Conservation (phyloP, 2,113 vertebrate genomes). For the Phaethon lepturus region DNA sequence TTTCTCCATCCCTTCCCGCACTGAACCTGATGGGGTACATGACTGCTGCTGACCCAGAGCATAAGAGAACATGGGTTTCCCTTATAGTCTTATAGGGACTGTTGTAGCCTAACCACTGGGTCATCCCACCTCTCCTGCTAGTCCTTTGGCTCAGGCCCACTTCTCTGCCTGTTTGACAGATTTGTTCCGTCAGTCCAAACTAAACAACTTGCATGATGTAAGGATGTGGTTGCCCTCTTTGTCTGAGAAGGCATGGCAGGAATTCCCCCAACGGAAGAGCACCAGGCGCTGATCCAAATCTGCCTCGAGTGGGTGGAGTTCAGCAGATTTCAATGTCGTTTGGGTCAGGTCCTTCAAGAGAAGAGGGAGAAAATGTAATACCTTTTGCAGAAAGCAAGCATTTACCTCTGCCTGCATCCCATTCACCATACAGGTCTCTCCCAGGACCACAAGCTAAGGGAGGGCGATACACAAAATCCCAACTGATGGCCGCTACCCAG, state of each 20-base stretch:
- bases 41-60: not conserved
- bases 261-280: not conserved
- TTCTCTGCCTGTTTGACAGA: not conserved
- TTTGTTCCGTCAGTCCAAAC: not conserved
- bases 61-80: not conserved
- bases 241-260: conserved; percentile 4
- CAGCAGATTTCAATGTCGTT: rapidly evolving
- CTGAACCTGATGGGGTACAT: not conserved
- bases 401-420: not conserved
- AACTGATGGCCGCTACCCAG: rapidly evolving
- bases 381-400: not conserved
- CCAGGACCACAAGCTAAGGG: not conserved
- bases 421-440: not conserved
- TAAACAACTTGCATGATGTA: not conserved
- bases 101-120: rapidly evolving
- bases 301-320: not conserved
- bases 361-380: not conserved
- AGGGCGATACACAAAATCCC: rapidly evolving
- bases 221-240: not conserved
- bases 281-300: not conserved
- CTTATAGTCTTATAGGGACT: not conserved
- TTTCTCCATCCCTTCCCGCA: not conserved
- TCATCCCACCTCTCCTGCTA: not conserved
- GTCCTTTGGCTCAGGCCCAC: not conserved
- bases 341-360: not conserved